These are phyloP conservation scores for Cerastis leucographa DNA, from an alignment of 2,888 invertebrate genomes.

Conservation along the genomic window DNA sequence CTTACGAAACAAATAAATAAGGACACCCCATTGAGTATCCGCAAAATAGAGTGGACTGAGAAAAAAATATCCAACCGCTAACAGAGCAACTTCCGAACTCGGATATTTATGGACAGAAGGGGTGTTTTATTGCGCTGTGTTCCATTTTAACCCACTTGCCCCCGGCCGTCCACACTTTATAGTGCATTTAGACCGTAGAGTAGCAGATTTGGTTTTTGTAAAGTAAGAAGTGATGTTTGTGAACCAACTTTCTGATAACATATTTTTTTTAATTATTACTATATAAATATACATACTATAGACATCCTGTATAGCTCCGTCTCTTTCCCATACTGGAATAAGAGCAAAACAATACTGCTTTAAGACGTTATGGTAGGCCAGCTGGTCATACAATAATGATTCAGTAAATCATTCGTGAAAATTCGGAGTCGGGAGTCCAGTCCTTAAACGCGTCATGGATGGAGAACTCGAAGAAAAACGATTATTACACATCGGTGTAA, in stretches of 20 bases:
- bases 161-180: slow-evolving; percentile 87
- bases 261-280: too few species aligned
- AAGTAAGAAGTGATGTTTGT: neutral
- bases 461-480: neutral
- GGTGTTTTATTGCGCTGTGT: slow-evolving; percentile 88
- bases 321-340: too few species aligned
- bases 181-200: slow-evolving; percentile 74
- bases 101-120: slow-evolving; percentile 90
- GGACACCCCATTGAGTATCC: slow-evolving; percentile 78
- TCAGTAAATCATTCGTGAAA: neutral
- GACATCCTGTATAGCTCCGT: too few species aligned
- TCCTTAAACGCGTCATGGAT: neutral
- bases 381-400: neutral
- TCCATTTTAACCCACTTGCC: slow-evolving; percentile 89
- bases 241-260: neutral
- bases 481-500: slow-evolving; percentile 76
- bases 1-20: slow-evolving; percentile 68
- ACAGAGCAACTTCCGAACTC: slow-evolving; percentile 89
- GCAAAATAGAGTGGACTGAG: slow-evolving; percentile 86
- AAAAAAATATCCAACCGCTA: slow-evolving; percentile 88
- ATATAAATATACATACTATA: too few species aligned
- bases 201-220: slow-evolving; percentile 40
- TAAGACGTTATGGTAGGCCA: too few species aligned
- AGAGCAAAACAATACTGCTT: too few species aligned
- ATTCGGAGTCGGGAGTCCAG: neutral